Conservation (phyloP, 2,797 vertebrate genomes). For the Ataeniobius toweri region DNA sequence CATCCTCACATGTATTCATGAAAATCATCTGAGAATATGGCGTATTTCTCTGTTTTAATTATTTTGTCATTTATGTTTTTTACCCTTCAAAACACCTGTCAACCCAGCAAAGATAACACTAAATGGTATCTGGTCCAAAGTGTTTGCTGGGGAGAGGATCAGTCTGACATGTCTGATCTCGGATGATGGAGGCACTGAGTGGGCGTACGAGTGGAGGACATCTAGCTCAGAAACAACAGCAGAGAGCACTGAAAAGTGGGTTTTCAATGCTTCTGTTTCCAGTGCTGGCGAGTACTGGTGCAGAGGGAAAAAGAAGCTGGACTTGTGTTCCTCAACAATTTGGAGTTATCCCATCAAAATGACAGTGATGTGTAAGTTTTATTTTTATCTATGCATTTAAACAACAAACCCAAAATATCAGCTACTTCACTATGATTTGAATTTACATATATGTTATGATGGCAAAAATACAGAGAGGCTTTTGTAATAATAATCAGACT, state of each 20-base stretch:
- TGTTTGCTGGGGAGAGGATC: background rate
- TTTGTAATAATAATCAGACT: background rate
- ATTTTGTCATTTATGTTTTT: background rate
- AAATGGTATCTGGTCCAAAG: background rate
- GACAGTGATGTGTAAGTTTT: background rate
- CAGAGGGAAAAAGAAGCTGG: background rate
- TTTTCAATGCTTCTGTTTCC: background rate
- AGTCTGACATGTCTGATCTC: background rate
- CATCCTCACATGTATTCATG: background rate
- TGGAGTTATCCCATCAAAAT: background rate
- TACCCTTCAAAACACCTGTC: background rate
- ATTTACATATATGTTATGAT: background rate
- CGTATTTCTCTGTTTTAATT: background rate
- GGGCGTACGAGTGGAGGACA: background rate
- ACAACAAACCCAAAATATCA: background rate
- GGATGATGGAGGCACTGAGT: background rate
- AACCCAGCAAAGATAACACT: background rate
- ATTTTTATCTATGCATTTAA: background rate
- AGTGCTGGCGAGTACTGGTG: background rate
- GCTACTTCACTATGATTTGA: background rate
- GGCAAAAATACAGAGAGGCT: background rate
- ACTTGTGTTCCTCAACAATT: background rate
- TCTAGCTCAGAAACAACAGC: background rate
- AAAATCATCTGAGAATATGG: background rate
- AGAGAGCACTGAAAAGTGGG: background rate